phyloP scores from a whole-genome alignment of 2,797 vertebrate genomes.

The Epinephelus malabaricus region DNA sequence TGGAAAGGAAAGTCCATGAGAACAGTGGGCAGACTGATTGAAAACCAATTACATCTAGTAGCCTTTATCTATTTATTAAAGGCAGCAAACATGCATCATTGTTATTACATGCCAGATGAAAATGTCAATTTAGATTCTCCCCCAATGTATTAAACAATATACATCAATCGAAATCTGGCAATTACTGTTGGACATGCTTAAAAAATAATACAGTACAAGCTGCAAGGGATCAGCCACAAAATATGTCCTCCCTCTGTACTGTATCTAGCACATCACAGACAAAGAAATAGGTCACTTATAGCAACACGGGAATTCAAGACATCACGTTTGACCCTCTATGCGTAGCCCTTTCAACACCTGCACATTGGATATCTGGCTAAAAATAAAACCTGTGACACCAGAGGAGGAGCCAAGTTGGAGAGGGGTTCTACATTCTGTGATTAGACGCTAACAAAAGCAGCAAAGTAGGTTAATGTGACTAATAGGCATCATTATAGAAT shows the following conservation, averaged over 20 bases:
- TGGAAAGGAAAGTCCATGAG: conserved; percentile 1
- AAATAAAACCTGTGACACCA: conserved; percentile 67
- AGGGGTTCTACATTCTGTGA: neutral
- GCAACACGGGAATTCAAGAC: conserved; percentile 70
- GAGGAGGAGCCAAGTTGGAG: conserved; percentile 15
- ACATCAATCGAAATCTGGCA: neutral
- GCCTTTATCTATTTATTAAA: conserved; percentile 25
- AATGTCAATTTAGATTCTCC: conserved; percentile 17
- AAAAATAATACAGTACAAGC: neutral
- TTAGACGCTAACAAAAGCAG: neutral
- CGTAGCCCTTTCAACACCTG: conserved; percentile 71
- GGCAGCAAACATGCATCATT: conserved; percentile 16
- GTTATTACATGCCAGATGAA: conserved; percentile 16
- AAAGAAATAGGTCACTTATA: conserved; percentile 72
- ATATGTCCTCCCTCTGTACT: conserved; percentile 39
- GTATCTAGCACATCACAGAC: conserved; percentile 70
- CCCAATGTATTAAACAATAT: neutral
- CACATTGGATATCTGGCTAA: conserved; percentile 66
- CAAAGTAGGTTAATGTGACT: conserved; percentile 5
- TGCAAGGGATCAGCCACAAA: conserved; percentile 29
- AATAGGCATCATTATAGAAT: neutral
- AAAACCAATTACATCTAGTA: conserved; percentile 10
- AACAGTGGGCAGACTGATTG: neutral
- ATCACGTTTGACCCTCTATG: conserved; percentile 71
- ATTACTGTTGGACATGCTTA: neutral